These are phyloP conservation scores for Diachrysia chrysitis DNA, from an alignment of 2,888 invertebrate genomes.

Conservation along the genomic window DNA sequence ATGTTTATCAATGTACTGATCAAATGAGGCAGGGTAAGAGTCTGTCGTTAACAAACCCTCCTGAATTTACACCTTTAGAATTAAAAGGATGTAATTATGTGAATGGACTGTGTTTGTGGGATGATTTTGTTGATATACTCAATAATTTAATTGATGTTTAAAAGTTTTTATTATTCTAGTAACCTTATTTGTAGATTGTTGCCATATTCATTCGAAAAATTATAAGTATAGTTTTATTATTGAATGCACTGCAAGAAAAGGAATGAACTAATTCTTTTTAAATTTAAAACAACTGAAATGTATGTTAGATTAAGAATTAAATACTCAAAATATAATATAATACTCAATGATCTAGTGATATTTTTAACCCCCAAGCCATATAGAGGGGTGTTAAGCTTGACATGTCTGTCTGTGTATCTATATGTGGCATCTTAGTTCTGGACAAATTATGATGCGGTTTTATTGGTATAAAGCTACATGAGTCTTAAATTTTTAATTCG, in stretches of 20 bases:
- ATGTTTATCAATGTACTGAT: constrained; percentile 75
- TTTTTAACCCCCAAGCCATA: too few relatives aligned
- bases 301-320: not conserved
- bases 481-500: too few relatives aligned
- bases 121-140: constrained; percentile 67
- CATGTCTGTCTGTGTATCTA: too few relatives aligned
- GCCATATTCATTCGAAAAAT: too few relatives aligned
- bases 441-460: too few relatives aligned
- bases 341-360: not conserved
- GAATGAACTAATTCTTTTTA: too few relatives aligned
- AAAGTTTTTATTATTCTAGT: not conserved
- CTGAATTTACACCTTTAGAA: constrained; percentile 68
- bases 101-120: constrained; percentile 78
- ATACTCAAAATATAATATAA: not conserved
- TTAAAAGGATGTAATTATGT: constrained; percentile 71
- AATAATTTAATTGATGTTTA: constrained; percentile 18
- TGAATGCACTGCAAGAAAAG: too few relatives aligned
- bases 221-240: too few relatives aligned
- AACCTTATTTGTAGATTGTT: not conserved
- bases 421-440: too few relatives aligned
- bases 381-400: too few relatives aligned
- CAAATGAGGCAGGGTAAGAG: constrained; percentile 72
- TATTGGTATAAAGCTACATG: too few relatives aligned
- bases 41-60: constrained; percentile 72
- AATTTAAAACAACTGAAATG: too few relatives aligned